phyloP scores from a whole-genome alignment of 2,797 vertebrate genomes.

The Sebastes oblongus region DNA sequence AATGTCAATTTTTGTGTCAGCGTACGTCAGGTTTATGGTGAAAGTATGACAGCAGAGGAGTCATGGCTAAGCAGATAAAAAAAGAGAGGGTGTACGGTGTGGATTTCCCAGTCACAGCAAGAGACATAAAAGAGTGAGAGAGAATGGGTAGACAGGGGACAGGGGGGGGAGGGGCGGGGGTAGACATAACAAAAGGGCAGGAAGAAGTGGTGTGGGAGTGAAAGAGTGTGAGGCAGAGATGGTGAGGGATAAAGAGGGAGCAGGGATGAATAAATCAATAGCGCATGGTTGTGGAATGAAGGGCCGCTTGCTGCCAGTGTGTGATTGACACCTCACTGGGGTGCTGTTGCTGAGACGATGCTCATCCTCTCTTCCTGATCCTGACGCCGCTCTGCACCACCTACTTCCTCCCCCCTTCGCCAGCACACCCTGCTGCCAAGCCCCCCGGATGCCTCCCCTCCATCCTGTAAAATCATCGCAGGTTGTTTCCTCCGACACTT shows the following conservation, averaged over 20 bases:
- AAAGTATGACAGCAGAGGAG: conserved; percentile 49
- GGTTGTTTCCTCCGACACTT: conserved; percentile 12
- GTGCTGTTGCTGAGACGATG: conserved; percentile 59
- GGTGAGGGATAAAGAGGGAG: conserved; percentile 44
- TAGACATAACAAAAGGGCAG: conserved; percentile 27
- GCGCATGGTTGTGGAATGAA: conserved; percentile 47
- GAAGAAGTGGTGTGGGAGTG: conserved; percentile 15
- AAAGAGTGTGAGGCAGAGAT: conserved; percentile 23
- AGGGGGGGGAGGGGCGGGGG: background rate
- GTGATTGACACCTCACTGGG: conserved; percentile 73
- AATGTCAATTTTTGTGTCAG: conserved; percentile 57
- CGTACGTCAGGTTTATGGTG: conserved; percentile 6
- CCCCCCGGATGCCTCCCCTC: background rate
- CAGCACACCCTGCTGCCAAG: conserved; percentile 14
- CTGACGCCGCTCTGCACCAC: conserved; percentile 45
- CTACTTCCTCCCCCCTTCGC: conserved; percentile 34
- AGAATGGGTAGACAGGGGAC: background rate
- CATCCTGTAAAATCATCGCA: conserved; percentile 2
- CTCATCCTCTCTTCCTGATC: conserved; percentile 48
- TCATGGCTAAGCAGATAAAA: conserved; percentile 29
- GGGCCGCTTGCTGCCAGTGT: conserved; percentile 31
- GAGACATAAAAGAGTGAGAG: conserved; percentile 13
- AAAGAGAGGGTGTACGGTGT: background rate
- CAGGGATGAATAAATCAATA: conserved; percentile 72
- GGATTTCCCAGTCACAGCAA: conserved; percentile 16